Percentiles rank a stretch among this genome's conserved stretches.
Evolutionary conservation across 2,113 vertebrate genomes (phyloP).

Genomic region (Mesembrinibis cayennensis): DNA sequence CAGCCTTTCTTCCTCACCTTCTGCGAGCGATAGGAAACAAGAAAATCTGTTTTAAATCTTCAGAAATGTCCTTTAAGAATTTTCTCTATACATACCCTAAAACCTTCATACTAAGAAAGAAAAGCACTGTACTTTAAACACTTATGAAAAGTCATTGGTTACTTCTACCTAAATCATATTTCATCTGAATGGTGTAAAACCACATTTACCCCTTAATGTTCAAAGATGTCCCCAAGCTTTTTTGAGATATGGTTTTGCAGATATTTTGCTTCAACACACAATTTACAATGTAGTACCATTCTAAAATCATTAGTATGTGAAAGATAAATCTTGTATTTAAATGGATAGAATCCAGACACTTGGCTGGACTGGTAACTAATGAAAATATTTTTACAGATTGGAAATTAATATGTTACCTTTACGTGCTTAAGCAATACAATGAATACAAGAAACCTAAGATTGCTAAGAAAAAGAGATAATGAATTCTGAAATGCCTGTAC

Average conservation of each 20-base stretch:
- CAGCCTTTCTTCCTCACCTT: neutral
- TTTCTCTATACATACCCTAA: neutral
- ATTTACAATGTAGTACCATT: neutral
- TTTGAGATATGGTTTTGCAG: neutral
- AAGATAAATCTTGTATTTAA: neutral
- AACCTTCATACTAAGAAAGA: neutral
- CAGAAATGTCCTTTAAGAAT: neutral
- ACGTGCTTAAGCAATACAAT: neutral
- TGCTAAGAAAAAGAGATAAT: neutral
- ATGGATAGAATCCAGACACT: neutral
- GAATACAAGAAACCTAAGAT: neutral
- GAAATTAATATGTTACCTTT: neutral
- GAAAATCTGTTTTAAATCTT: neutral
- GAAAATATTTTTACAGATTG: neutral
- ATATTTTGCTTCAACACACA: neutral
- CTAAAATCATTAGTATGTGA: neutral
- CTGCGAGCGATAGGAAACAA: neutral
- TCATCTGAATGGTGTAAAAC: neutral
- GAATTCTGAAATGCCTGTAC: neutral
- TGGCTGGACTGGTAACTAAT: neutral
- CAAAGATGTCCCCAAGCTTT: neutral
- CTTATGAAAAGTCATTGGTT: neutral
- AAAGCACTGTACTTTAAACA: neutral
- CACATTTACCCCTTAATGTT: neutral
- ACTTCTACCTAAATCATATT: neutral